Base-by-base conservation (phyloP, 2,888 invertebrate species). In the Lycophotia porphyrea region DNA sequence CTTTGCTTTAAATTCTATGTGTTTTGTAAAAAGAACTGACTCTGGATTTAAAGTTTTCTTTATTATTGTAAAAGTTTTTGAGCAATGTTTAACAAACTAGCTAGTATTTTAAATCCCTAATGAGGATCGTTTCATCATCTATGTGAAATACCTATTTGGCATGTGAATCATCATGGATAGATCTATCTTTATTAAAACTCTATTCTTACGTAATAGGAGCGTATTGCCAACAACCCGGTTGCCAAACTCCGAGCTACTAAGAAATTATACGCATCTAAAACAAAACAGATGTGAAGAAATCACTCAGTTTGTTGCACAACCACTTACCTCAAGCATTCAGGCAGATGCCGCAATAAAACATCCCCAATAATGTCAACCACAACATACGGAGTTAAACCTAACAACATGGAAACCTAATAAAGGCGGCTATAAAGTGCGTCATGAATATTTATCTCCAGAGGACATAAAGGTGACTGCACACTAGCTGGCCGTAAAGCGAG, bases 391-490 rank as follows among this genome's bases (percentile, higher is more conserved):
- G 34, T 64, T 70, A 52, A 58, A 70, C 61, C 21, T 42, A 79
- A 76, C 84, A 69, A 69, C 74, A 70, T 67, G 65, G 65, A 80
- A 74, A 77, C 77, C 61, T 84, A 74, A 80, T 84, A 80, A 80
- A 83, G 71, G 21, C 42, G 27, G 78, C 68, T 74, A 73, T 76
- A 73, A 79, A 85, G 52, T 73, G 58, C 63, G 44, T 24, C 77
- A 80, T 84, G 82, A 86, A 86, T 82, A 84, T 86, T 82, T 84
- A 84, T 76, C 52, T 74, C 71, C 49, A 64, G 60, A 58, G 63
- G 71, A 75, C 65, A 36, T 68, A 76, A 74, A 74, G 78, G 73
- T 42, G 58, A 83, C 11, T 58, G 66, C 78, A 79, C 73, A 84
- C 76, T 68, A n/a, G 71, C 24, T 21, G 65, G 63, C 55, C 18